These are phyloP conservation scores for Triplophysa dalaica DNA, from an alignment of 2,113 vertebrate genomes.

Conservation along the genomic window DNA sequence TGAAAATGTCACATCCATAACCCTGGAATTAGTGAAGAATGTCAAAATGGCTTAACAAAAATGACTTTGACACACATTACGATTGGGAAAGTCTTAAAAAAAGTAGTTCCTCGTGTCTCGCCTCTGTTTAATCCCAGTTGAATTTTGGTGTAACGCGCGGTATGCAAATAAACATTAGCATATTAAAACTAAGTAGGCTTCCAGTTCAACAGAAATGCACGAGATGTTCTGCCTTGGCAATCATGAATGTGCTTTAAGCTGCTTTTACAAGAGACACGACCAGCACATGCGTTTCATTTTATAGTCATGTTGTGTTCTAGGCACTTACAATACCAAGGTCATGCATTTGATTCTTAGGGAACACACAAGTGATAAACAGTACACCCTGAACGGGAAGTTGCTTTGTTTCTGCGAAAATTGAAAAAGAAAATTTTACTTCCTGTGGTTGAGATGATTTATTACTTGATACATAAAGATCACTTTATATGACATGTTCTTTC, in stretches of 20 bases:
- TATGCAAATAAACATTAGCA: conserved; percentile 12
- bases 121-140: background rate
- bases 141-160: background rate
- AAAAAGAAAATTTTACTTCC: background rate
- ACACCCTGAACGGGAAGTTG: no score
- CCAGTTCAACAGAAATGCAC: background rate
- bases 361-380: no score
- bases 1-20: no score
- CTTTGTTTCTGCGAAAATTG: background rate
- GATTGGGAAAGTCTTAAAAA: background rate
- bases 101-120: background rate
- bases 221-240: background rate
- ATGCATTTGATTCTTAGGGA: no score
- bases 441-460: background rate
- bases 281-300: background rate
- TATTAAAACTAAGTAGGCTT: background rate
- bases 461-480: background rate
- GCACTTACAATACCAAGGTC: no score
- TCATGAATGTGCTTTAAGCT: background rate
- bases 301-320: no score
- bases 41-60: no score
- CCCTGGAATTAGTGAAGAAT: no score
- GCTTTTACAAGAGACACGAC: background rate
- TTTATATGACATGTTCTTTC: no score
- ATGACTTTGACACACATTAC: background rate